Percentiles rank a stretch among this genome's conserved stretches.
These are phyloP conservation scores for Stratiomys singularior DNA, from an alignment of 2,888 invertebrate species.

Conservation along the genomic window DNA sequence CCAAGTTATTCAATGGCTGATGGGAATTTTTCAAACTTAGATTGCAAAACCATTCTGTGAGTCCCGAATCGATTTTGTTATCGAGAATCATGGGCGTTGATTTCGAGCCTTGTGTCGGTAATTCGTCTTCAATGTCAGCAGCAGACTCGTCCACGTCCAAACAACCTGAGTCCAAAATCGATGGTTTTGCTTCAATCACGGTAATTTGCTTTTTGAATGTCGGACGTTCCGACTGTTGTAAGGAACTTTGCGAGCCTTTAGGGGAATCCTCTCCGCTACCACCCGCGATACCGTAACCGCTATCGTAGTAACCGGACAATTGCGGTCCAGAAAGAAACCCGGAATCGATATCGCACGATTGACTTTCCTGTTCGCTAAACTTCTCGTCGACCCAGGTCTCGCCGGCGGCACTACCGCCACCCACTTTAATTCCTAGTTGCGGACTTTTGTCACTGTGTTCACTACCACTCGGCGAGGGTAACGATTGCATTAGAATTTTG, in stretches of 20 bases:
- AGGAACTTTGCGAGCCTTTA: neutral
- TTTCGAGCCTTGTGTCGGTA: slow-evolving; percentile 39
- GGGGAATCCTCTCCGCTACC: neutral
- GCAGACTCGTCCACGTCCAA: slow-evolving; percentile 55
- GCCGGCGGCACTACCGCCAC: slow-evolving; percentile 25
- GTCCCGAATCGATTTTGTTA: slow-evolving; percentile 60
- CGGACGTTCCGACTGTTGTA: slow-evolving; percentile 10
- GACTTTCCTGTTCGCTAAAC: slow-evolving; percentile 19
- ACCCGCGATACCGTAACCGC: slow-evolving; percentile 32
- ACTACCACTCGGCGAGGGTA: slow-evolving; percentile 15
- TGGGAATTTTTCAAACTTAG: slow-evolving; percentile 66
- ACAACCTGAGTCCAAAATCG: slow-evolving; percentile 58
- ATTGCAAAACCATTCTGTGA: slow-evolving; percentile 73
- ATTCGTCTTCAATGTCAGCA: slow-evolving; percentile 52
- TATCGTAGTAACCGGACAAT: slow-evolving; percentile 54
- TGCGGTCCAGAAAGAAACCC: slow-evolving; percentile 67
- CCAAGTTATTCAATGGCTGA: slow-evolving; percentile 52
- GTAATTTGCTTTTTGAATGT: slow-evolving; percentile 19
- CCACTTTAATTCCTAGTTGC: slow-evolving; percentile 33
- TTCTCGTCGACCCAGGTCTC: slow-evolving; percentile 54
- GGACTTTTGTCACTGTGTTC: slow-evolving; percentile 49
- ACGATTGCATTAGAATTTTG: slow-evolving; percentile 33
- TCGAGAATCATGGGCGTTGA: slow-evolving; percentile 69
- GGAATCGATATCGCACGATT: slow-evolving; percentile 62
- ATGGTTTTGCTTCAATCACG: slow-evolving; percentile 47